These are phyloP conservation scores for Fukomys damarensis DNA, from an alignment of 2,113 vertebrate species.

Conservation along the genomic window DNA sequence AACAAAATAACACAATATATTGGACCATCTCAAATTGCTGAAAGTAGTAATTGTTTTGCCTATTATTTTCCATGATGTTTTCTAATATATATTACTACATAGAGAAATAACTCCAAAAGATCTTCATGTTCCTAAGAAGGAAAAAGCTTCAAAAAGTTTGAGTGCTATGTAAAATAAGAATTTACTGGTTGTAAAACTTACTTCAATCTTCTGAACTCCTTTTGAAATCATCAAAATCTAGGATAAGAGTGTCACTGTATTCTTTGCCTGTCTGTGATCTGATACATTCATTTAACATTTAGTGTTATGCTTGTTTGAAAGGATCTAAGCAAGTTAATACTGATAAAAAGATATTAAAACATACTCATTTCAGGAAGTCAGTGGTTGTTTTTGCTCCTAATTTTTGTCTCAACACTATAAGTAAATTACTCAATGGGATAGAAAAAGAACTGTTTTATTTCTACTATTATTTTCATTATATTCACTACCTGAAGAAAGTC, in stretches of 20 bases:
- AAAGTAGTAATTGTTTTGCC: constrained; percentile 20
- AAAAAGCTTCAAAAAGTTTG: not conserved
- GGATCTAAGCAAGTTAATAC: not conserved
- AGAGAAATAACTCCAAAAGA: constrained; percentile 26
- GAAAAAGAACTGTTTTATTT: not conserved
- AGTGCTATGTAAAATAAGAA: constrained; percentile 4
- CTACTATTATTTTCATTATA: constrained; percentile 22
- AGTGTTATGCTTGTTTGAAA: not conserved
- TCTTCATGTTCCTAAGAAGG: not conserved
- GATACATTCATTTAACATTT: not conserved
- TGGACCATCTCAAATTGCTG: not conserved
- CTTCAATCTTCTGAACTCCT: not conserved
- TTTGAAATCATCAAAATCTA: constrained; percentile 38
- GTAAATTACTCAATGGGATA: constrained; percentile 14
- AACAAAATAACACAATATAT: not conserved
- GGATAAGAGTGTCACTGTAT: not conserved
- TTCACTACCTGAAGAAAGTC: constrained; percentile 30
- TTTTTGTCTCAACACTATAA: not conserved
- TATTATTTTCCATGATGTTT: not conserved
- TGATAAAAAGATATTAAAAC: constrained; percentile 2
- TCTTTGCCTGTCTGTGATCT: not conserved
- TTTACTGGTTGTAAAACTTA: not conserved
- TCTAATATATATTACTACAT: not conserved
- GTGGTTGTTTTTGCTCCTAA: not conserved
- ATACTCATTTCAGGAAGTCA: constrained; percentile 1